Conservation (phyloP, 2,797 vertebrate species). For the Pangasius sanitwongsei region DNA sequence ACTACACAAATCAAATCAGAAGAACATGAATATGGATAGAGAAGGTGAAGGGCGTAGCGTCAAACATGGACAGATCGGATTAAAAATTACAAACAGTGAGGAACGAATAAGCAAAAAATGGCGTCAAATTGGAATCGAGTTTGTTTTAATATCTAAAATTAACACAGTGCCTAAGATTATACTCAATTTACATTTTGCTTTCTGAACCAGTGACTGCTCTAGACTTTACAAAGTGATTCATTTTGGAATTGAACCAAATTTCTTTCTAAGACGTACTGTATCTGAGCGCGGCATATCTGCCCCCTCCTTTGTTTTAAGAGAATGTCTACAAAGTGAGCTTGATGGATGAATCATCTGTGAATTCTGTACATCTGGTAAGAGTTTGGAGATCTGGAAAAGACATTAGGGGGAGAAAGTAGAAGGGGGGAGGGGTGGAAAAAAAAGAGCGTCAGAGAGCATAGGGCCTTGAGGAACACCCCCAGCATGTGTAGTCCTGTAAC, state of each 20-base stretch:
- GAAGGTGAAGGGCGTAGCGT: background rate
- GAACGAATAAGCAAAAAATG: background rate
- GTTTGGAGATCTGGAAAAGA: conserved; percentile 82
- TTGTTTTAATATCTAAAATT: background rate
- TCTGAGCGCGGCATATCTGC: conserved; percentile 11
- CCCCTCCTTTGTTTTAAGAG: conserved; percentile 65
- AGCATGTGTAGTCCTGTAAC: conserved; percentile 36
- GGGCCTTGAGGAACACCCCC: conserved; percentile 61
- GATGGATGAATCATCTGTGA: conserved; percentile 83
- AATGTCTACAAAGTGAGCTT: conserved; percentile 81
- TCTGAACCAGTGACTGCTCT: background rate
- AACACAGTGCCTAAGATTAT: too few relatives aligned
- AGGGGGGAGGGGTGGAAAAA: conserved; percentile 45
- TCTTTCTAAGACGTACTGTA: background rate
- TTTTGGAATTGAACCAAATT: background rate
- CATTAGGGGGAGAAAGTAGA: conserved; percentile 66
- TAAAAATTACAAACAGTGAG: background rate
- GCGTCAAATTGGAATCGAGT: background rate
- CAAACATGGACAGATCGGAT: background rate
- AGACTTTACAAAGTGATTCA: too few relatives aligned
- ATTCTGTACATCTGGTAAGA: conserved; percentile 87
- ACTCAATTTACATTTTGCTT: background rate
- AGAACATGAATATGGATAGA: background rate
- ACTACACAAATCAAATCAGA: background rate
- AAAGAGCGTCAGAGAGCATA: conserved; percentile 68